Evolutionary conservation across 2,113 vertebrate species (phyloP).

Genomic region (Thalassoma bifasciatum): DNA sequence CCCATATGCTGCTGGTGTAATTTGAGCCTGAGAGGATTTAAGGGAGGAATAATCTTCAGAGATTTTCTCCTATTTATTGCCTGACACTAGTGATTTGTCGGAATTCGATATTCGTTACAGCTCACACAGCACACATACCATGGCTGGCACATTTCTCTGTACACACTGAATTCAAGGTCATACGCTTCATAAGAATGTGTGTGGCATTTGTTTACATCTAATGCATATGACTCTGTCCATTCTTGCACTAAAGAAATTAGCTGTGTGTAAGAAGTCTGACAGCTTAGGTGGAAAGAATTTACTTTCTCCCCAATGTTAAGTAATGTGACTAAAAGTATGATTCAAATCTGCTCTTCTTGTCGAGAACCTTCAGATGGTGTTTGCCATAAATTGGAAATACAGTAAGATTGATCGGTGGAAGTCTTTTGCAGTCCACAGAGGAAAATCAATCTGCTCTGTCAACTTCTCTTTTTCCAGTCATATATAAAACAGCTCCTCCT

Average conservation of each 20-base stretch:
- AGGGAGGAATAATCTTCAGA: slow-evolving; percentile 28
- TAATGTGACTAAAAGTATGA: no score
- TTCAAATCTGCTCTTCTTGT: no score
- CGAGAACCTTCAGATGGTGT: no score
- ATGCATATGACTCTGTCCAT: not conserved
- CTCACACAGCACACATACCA: not conserved
- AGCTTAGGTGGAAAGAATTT: no score
- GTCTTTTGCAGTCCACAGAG: no score
- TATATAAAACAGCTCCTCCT: not conserved
- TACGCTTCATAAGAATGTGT: not conserved
- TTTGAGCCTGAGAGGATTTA: slow-evolving; percentile 40
- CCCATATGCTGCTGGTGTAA: slow-evolving; percentile 7
- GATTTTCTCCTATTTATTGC: slow-evolving; percentile 36
- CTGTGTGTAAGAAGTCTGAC: not conserved
- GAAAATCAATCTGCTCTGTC: not conserved
- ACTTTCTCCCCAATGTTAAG: no score
- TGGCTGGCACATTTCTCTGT: not conserved
- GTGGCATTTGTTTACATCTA: not conserved
- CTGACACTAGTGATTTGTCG: slow-evolving; percentile 52
- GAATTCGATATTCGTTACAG: slow-evolving; percentile 17
- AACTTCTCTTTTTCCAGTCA: not conserved
- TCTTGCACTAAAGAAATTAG: not conserved
- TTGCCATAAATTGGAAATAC: no score
- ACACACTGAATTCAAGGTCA: slow-evolving; percentile 54
- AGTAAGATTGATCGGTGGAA: no score